Base-by-base conservation (phyloP, 2,888 invertebrate genomes). In the Heteromurus nitidus region DNA sequence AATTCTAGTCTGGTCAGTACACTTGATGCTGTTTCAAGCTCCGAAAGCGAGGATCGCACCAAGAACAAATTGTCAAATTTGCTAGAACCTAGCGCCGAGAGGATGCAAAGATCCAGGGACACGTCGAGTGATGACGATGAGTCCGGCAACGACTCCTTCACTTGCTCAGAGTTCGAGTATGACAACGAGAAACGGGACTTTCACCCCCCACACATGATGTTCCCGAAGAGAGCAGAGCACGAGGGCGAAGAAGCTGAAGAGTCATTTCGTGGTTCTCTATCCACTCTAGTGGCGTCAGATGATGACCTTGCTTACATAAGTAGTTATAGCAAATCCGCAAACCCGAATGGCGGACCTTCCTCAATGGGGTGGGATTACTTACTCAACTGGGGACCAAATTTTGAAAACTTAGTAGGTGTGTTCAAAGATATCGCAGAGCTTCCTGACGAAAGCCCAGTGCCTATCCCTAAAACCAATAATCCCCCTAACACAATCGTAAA, bases 101-200 rank as follows among this genome's bases (percentile, higher is more conserved):
- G 79, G 65, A 67, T 76, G 82, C 79, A 80, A 50, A 30, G 82
- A 26, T 80, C 74, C 16, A 53, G 82, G 28, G 85, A 87, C 50
- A 89, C 82, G 88, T 85, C 87, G 0, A 87, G 86, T 73, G 86
- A 86, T 64, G 86, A 87, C 58, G 97, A 97, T 89, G 97, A 97
- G 90, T 94, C 94, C 85, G 95, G 94, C 3, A 97, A 98, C 90
- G 98, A 98, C 89, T 97, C 97, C 87, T 98, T 98, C 90, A 98
- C 98, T 13, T 98, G 98, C 90, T 98, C 98, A 0, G 98, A 98
- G 91, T 97, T 97, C 88, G 98, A 98, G 89, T 97, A 97, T 89
- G 97, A 97, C 88, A 96, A 96, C 80, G 89, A 89, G 72, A 89
- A 89, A 83, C 20, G 55, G 31, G 88, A 89, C 80, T 88, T 88